A percentile compares a stretch with the other conserved stretches of the same genome.
phyloP scores from a whole-genome alignment of 2,113 vertebrate genomes.

The Mobula birostris region DNA sequence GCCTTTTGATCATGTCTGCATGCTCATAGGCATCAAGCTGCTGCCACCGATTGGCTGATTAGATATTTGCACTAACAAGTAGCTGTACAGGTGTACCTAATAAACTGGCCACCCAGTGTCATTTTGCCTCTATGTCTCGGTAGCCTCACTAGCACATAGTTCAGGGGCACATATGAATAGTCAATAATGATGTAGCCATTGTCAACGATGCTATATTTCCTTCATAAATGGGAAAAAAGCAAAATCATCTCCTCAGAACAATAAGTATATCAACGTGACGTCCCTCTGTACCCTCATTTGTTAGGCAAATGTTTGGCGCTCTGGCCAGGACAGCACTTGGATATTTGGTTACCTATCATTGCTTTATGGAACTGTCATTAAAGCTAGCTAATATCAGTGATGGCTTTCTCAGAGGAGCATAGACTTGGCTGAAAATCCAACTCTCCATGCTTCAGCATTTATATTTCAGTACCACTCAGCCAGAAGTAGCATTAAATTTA shows the following conservation, averaged over 20 bases:
- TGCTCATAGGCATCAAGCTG: too few relatives aligned
- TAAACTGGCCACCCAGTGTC: too few relatives aligned
- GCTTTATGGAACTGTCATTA: slow-evolving; percentile 58
- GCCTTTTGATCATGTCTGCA: too few relatives aligned
- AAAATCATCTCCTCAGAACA: not conserved
- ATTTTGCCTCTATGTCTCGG: too few relatives aligned
- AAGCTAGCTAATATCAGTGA: slow-evolving; percentile 68
- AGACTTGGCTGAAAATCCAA: slow-evolving; percentile 60
- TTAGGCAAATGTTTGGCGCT: not conserved
- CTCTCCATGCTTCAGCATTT: slow-evolving; percentile 63
- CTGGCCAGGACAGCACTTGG: slow-evolving; percentile 56
- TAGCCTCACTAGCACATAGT: too few relatives aligned
- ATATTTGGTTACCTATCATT: slow-evolving; percentile 61
- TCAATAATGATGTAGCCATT: not conserved
- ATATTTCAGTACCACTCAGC: slow-evolving; percentile 64
- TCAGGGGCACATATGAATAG: too few relatives aligned
- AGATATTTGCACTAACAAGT: too few relatives aligned
- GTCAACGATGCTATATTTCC: not conserved
- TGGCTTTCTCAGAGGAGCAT: slow-evolving; percentile 64
- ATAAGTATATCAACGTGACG: not conserved
- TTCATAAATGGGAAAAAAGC: too few relatives aligned
- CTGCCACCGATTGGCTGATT: too few relatives aligned
- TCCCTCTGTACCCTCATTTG: not conserved
- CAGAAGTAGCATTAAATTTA: slow-evolving; percentile 44
- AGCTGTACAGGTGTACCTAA: too few relatives aligned